Conservation (phyloP, 2,797 vertebrate genomes). For the Halcyon leucocephala region DNA sequence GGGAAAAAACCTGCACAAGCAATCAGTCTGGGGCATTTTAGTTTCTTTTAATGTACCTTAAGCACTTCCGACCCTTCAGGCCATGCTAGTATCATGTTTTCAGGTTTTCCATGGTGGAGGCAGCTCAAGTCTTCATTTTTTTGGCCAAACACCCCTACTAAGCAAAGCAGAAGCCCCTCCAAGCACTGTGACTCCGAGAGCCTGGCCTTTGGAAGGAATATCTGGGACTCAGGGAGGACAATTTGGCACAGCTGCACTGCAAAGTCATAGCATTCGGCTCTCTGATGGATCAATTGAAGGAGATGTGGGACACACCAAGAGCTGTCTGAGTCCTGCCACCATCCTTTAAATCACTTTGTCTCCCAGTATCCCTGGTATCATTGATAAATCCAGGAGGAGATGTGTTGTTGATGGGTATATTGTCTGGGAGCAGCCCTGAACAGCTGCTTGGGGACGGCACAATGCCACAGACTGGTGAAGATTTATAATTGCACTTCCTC, state of each 20-base stretch:
- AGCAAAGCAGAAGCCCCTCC: background rate
- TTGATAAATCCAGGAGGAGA: background rate
- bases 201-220: background rate
- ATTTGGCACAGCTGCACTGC: background rate
- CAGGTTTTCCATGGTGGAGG: background rate
- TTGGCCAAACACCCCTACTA: background rate
- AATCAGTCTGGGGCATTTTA: background rate
- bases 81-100: background rate
- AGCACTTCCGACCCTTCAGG: background rate
- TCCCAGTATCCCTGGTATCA: background rate
- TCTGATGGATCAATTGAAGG: background rate
- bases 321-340: background rate
- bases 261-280: background rate
- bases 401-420: accelerated
- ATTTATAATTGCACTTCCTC: background rate
- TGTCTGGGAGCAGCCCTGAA: background rate
- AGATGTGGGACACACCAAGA: background rate
- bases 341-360: background rate
- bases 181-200: background rate
- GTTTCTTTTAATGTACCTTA: background rate
- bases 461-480: background rate
- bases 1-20: background rate
- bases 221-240: accelerated
- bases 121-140: background rate
- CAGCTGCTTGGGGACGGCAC: accelerated